A percentile compares a stretch with the other conserved stretches of the same genome.
Evolutionary conservation across 2,888 invertebrate genomes (phyloP).

Genomic region (Rhamphomyia laevipes): DNA sequence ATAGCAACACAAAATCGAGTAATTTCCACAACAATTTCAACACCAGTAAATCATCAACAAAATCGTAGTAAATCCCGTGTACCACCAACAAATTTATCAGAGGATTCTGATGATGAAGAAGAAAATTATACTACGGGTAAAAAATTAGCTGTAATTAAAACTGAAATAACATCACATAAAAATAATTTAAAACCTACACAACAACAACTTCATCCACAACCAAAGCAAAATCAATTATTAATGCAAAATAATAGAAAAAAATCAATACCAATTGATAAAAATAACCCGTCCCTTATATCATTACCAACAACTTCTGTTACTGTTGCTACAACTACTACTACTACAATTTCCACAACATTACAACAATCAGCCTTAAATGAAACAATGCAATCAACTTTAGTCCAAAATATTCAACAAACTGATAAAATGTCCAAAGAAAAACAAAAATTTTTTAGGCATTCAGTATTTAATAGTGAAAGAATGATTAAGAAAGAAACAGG

Average conservation of each 20-base stretch:
- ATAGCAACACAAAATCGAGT: slow-evolving; percentile 5
- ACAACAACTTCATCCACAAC: slow-evolving; percentile 4
- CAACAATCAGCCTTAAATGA: neutral
- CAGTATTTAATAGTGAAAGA: slow-evolving; percentile 57
- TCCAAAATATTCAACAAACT: slow-evolving; percentile 41
- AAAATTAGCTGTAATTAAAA: too few species aligned
- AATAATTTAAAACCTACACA: neutral
- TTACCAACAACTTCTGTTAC: neutral
- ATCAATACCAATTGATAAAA: slow-evolving; percentile 4
- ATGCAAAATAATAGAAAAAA: slow-evolving; percentile 9
- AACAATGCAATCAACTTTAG: neutral
- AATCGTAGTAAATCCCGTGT: slow-evolving; percentile 8
- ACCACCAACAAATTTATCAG: slow-evolving; percentile 14
- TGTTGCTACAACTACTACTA: neutral
- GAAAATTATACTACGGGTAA: neutral
- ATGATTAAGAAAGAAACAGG: slow-evolving; percentile 12
- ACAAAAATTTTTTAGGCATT: slow-evolving; percentile 73
- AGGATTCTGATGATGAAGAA: slow-evolving; percentile 15
- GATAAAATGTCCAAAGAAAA: slow-evolving; percentile 77
- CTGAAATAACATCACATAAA: too few species aligned
- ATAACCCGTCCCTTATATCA: slow-evolving; percentile 8
- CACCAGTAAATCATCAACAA: neutral
- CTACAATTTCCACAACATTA: neutral
- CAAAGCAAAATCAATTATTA: slow-evolving; percentile 3
- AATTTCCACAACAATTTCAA: slow-evolving; percentile 1